These are phyloP conservation scores for Peromyscus leucopus DNA, from an alignment of 2,113 vertebrate genomes.

Conservation along the genomic window DNA sequence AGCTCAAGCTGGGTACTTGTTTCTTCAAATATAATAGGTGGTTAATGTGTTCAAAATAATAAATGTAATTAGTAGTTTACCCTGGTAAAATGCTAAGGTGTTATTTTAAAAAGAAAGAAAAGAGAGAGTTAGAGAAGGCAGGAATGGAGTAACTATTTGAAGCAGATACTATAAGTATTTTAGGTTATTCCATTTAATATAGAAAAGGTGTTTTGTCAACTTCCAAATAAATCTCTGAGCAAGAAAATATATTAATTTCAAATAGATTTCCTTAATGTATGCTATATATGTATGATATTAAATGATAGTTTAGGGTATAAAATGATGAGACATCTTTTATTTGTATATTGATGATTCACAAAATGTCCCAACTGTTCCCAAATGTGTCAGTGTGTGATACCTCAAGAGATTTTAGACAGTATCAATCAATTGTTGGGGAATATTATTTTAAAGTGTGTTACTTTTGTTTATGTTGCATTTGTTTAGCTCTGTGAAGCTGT, in stretches of 20 bases:
- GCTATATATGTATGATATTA: not conserved
- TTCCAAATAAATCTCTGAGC: not conserved
- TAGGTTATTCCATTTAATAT: not conserved
- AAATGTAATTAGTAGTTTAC: conserved; percentile 5
- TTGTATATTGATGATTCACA: not conserved
- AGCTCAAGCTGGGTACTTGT: not conserved
- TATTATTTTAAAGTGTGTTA: too few species aligned
- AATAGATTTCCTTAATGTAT: not conserved
- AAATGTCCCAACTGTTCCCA: not conserved
- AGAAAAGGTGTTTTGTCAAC: not conserved
- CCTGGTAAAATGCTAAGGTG: not conserved
- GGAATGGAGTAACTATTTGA: not conserved
- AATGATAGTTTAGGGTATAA: not conserved
- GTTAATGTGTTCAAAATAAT: not conserved
- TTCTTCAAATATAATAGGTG: not conserved
- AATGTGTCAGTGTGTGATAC: not conserved
- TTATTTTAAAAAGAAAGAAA: not conserved
- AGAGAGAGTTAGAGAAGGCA: not conserved
- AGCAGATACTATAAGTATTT: conserved; percentile 25
- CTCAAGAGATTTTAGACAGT: not conserved
- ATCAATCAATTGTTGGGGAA: not conserved
- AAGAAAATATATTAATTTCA: conserved; percentile 38
- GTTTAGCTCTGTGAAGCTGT: too few species aligned
- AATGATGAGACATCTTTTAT: not conserved
- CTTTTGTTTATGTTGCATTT: too few species aligned